These are phyloP conservation scores for Gnathonemus echidnorhynchus DNA, from an alignment of 2,113 vertebrate species.

Conservation along the genomic window DNA sequence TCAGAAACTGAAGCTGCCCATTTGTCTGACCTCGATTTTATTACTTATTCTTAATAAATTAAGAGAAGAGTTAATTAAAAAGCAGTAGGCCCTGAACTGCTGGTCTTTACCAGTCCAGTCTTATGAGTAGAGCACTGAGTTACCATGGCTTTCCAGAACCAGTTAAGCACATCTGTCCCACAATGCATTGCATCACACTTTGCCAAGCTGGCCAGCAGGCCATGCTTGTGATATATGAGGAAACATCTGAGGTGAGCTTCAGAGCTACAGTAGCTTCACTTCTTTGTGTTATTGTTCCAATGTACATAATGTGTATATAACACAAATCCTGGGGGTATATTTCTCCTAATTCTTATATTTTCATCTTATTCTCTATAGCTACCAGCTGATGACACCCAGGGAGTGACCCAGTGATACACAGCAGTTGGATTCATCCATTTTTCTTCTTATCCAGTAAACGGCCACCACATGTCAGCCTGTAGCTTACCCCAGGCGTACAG, in stretches of 20 bases:
- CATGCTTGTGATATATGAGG: neutral
- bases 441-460: neutral
- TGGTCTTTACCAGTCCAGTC: neutral
- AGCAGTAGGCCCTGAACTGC: neutral
- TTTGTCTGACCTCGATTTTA: neutral
- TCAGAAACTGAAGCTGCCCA: neutral
- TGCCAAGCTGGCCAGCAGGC: neutral
- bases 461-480: neutral
- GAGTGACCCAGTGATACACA: neutral
- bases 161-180: neutral
- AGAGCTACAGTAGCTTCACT: neutral
- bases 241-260: neutral
- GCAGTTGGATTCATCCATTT: neutral
- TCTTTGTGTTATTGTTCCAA: neutral
- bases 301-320: neutral
- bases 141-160: neutral
- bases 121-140: neutral
- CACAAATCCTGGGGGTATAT: neutral
- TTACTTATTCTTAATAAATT: neutral
- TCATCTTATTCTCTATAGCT: neutral
- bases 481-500: neutral
- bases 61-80: neutral
- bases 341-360: neutral
- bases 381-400: neutral
- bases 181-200: neutral